Percentiles rank a stretch among this genome's conserved stretches.
Evolutionary conservation across 2,797 vertebrate genomes (phyloP).

Genomic region (Tenualosa thibaudeaui): DNA sequence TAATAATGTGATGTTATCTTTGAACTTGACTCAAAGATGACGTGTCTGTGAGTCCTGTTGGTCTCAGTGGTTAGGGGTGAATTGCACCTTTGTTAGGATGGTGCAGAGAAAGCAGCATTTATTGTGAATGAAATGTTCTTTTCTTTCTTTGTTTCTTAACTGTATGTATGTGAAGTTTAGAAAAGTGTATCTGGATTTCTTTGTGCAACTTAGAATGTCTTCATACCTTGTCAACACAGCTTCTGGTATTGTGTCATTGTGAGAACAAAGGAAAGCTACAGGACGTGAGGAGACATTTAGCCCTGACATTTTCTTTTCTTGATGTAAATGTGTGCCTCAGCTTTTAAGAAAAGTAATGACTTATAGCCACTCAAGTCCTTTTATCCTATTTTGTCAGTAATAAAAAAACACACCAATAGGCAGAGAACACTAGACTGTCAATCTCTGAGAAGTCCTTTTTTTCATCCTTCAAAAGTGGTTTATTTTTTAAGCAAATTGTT

Average conservation of each 20-base stretch:
- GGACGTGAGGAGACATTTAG: neutral
- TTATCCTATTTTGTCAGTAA: neutral
- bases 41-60: neutral
- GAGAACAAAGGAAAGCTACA: neutral
- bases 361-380: neutral
- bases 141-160: neutral
- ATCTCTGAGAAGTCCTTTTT: neutral
- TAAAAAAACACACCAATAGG: neutral
- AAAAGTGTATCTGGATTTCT: neutral
- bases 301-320: neutral
- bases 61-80: neutral
- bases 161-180: neutral
- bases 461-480: neutral
- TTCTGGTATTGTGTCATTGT: neutral
- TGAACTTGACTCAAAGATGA: neutral
- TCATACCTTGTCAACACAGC: neutral
- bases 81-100: neutral
- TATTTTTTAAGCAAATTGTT: neutral
- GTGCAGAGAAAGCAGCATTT: neutral
- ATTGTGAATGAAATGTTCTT: neutral
- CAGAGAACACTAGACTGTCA: neutral
- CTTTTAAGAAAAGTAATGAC: constrained; percentile 16
- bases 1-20: neutral
- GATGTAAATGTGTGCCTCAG: constrained; percentile 18
- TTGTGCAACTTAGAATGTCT: neutral